Evolutionary conservation across 2,888 invertebrate genomes (phyloP).

Genomic region (Copidosoma aretas): DNA sequence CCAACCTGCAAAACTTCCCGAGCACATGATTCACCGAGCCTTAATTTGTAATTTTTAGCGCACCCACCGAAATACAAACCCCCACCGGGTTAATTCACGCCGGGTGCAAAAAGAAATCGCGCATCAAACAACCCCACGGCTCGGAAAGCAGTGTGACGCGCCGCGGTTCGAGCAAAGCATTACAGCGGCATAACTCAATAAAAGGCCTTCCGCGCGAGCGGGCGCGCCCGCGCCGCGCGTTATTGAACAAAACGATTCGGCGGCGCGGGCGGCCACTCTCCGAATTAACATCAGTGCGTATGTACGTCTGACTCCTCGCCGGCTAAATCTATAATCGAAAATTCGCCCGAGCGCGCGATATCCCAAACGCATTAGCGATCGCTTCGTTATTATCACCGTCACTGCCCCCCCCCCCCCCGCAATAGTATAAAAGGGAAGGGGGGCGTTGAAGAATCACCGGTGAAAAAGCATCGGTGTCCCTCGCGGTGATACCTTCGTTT

Average conservation of each 20-base stretch:
- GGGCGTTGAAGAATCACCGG: slow-evolving; percentile 19
- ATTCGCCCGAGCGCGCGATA: slow-evolving; percentile 3
- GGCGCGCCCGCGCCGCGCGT: neutral
- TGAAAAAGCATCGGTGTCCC: slow-evolving; percentile 25
- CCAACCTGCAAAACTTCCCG: no score
- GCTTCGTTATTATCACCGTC: slow-evolving; percentile 31
- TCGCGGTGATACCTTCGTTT: neutral
- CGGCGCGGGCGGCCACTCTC: neutral
- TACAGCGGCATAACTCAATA: neutral
- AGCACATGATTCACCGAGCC: no score
- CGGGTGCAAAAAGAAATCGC: neutral
- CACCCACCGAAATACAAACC: no score
- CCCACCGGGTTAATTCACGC: neutral
- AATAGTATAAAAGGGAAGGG: slow-evolving; percentile 18
- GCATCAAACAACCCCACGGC: neutral
- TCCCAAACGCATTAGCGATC: slow-evolving; percentile 32
- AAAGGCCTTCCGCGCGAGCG: neutral
- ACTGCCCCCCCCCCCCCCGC: neutral
- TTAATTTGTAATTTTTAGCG: no score
- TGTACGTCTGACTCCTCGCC: slow-evolving; percentile 4
- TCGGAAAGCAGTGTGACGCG: neutral
- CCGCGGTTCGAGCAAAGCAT: neutral
- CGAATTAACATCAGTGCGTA: neutral
- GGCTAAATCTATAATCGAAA: slow-evolving; percentile 36
- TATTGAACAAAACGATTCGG: slow-evolving; percentile 31